Conservation (phyloP, 2,888 invertebrate species). For the Thelaira solivaga region DNA sequence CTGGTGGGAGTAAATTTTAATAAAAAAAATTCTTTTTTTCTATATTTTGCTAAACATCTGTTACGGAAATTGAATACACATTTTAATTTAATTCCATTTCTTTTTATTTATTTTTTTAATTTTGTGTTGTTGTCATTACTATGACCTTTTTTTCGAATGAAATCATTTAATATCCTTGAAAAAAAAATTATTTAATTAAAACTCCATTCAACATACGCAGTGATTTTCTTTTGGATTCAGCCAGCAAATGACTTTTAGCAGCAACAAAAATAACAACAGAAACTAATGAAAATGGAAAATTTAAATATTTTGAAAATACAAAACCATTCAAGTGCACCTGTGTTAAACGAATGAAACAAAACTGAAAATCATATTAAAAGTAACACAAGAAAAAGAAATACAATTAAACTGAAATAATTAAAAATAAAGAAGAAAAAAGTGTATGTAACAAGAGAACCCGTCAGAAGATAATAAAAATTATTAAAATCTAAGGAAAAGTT, state of each 20-base stretch:
- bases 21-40: slow-evolving; percentile 22
- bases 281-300: slow-evolving; percentile 33
- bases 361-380: slow-evolving; percentile 35
- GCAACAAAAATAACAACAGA: too few species aligned
- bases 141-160: slow-evolving; percentile 19
- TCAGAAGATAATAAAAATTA: too few species aligned
- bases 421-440: too few species aligned
- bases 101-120: slow-evolving; percentile 3
- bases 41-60: slow-evolving; percentile 33
- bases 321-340: slow-evolving; percentile 60
- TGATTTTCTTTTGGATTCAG: slow-evolving; percentile 13
- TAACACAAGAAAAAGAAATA: slow-evolving; percentile 8
- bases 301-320: slow-evolving; percentile 56
- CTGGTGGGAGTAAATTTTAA: slow-evolving; percentile 35
- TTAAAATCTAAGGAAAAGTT: too few species aligned
- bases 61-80: slow-evolving; percentile 23
- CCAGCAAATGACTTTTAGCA: slow-evolving; percentile 23
- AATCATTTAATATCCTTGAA: neutral
- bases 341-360: slow-evolving; percentile 27
- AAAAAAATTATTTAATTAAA: slow-evolving; percentile 46
- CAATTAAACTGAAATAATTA: too few species aligned
- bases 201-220: slow-evolving; percentile 29
- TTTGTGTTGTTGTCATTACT: neutral
- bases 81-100: slow-evolving; percentile 21
- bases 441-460: too few species aligned